Evolutionary conservation across 2,888 invertebrate species (phyloP), one percentile per base, ranked within the genome.

Genomic region (Yponomeuta cagnagella): DNA sequence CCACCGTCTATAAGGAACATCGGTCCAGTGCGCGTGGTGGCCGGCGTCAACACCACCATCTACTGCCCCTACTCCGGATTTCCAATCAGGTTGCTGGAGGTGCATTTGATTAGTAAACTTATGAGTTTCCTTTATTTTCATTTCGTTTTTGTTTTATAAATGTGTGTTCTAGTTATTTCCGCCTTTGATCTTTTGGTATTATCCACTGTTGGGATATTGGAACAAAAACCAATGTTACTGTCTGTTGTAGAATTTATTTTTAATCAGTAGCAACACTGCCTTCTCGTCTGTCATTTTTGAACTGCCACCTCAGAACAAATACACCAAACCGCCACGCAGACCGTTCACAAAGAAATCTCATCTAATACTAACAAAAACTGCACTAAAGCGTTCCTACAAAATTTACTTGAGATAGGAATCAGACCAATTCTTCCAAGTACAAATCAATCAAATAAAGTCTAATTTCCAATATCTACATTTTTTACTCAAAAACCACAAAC

Each of bases 61-160:
- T 94, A 94, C 82, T 97, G 97, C 87, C 97, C 97, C 74, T 97
- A 96, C 88, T 96, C 97, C 72, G 97, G 97, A 80, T 97, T 96
- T 93, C 97, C 97, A 78, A 95, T 97, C 86, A 93, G 92, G 92
- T 93, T 91, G 91, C 90, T 91, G 90, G 91, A 91, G 91, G 91
- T 92, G 91, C 91, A 91, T 91, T 91, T 91, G 89, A 84, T 88
- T 90, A 90, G 90, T 90, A 86, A 89, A 85, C 85, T 86, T 89
- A 90, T 90, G 88, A 90, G 91, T 91, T 90, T 86, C 86, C 77
- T 83, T 87, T 70, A 10, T 86, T 84, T 84, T 76, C 71, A 43
- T 72, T 70, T 74, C 70, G 48, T 10, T 71, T 23, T 71, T 69
- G 70, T 70, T 70, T 63, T 8, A 4, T 68, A 0, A 43, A 15